Percentiles rank a stretch among this genome's conserved stretches.
Conservation (phyloP, 2,797 vertebrate species). For the Smutsia temminckii region DNA sequence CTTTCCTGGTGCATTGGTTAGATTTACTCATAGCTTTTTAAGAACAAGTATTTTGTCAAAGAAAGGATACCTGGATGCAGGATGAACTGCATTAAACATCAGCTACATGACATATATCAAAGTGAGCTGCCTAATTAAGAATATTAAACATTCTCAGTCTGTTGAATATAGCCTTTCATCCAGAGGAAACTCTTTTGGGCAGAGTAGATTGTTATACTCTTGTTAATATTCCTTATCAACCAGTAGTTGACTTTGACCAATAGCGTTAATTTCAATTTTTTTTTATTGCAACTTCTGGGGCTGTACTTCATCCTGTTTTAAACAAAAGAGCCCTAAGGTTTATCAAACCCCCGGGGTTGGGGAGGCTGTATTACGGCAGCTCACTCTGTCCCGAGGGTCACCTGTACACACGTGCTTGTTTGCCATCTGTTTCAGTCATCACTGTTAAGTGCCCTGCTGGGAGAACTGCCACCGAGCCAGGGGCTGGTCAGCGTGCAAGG, state of each 20-base stretch:
- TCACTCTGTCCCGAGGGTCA: fast-evolving
- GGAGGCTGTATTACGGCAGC: fast-evolving
- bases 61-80: background rate
- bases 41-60: background rate
- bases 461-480: slow-evolving; percentile 90
- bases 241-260: background rate
- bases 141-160: background rate
- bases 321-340: fast-evolving
- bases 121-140: too few relatives aligned
- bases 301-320: background rate
- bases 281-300: background rate
- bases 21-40: background rate
- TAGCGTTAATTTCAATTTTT: too few relatives aligned
- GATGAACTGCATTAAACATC: fast-evolving
- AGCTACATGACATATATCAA: too few relatives aligned
- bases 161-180: background rate
- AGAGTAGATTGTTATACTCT: background rate
- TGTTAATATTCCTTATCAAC: background rate
- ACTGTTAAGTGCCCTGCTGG: slow-evolving; percentile 91
- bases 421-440: slow-evolving; percentile 88
- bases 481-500: slow-evolving; percentile 91
- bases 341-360: fast-evolving
- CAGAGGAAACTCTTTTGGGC: background rate
- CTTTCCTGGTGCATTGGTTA: background rate
- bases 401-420: fast-evolving